Conservation (phyloP, 2,797 vertebrate species). For the Poeciliopsis gracilis region DNA sequence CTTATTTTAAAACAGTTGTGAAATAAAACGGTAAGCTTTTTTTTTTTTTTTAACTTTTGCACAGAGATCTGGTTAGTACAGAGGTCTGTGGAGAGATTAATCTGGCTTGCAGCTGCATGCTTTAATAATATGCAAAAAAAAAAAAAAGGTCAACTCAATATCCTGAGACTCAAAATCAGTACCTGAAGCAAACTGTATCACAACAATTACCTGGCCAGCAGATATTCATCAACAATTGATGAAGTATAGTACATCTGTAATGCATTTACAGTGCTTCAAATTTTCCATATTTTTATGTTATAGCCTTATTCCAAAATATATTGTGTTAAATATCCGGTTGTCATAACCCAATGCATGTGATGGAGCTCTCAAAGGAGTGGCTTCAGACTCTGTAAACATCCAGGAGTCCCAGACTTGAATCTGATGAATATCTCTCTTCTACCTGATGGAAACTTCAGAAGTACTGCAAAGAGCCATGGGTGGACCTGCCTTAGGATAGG, state of each 20-base stretch:
- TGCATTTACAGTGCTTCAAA: neutral
- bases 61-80: neutral
- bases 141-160: conserved; percentile 13
- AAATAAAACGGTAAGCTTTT: neutral
- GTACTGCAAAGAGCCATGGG: too few species aligned
- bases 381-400: too few species aligned
- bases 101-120: conserved; percentile 8
- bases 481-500: too few species aligned
- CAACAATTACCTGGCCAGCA: conserved; percentile 6
- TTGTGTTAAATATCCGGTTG: too few species aligned
- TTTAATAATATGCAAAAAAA: conserved; percentile 10
- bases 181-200: conserved; percentile 13
- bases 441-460: too few species aligned
- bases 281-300: neutral
- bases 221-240: conserved; percentile 21
- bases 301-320: too few species aligned
- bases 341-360: too few species aligned
- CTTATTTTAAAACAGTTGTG: neutral
- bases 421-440: too few species aligned
- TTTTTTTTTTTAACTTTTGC: too few species aligned
- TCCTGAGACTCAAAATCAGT: conserved; percentile 20
- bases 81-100: conserved; percentile 1
- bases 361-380: too few species aligned
- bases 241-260: neutral
- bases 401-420: too few species aligned